These are phyloP conservation scores for Nanorana parkeri DNA, from an alignment of 2,113 vertebrate species.

Conservation along the genomic window DNA sequence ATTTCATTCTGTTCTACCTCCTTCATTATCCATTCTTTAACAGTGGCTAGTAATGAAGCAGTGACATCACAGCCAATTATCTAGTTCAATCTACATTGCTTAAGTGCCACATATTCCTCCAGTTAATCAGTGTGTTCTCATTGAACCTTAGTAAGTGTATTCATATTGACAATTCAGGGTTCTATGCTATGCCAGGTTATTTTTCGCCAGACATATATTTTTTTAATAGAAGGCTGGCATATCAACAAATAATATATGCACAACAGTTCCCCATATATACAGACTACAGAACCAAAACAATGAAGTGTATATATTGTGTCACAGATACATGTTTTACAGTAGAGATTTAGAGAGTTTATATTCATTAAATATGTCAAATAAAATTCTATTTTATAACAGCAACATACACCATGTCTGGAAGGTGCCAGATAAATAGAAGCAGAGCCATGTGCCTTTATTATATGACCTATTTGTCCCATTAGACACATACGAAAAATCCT, in stretches of 20 bases:
- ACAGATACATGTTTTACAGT: neutral
- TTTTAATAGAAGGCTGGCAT: slow-evolving; percentile 3
- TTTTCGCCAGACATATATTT: slow-evolving; percentile 43
- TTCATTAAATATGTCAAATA: neutral
- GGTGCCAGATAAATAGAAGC: neutral
- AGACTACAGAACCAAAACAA: slow-evolving; percentile 21
- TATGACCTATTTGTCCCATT: neutral
- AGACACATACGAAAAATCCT: neutral
- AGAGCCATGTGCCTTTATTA: slow-evolving; percentile 26
- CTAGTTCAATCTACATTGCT: slow-evolving; percentile 2
- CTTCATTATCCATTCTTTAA: slow-evolving; percentile 32
- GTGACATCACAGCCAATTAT: neutral
- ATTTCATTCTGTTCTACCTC: slow-evolving; percentile 43
- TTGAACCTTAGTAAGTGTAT: slow-evolving; percentile 3
- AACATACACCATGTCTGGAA: neutral
- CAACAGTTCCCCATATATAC: neutral
- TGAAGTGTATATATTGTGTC: neutral
- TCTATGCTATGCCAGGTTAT: slow-evolving; percentile 25
- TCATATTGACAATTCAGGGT: slow-evolving; percentile 21
- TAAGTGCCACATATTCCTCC: slow-evolving; percentile 37
- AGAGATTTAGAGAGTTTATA: neutral
- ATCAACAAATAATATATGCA: slow-evolving; percentile 3
- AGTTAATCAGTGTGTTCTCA: neutral
- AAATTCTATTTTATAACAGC: slow-evolving; percentile 21
- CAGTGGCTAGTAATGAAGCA: slow-evolving; percentile 50